These are phyloP conservation scores for Steinernema scapterisci DNA, from an alignment of 2,888 invertebrate species.

Conservation along the genomic window DNA sequence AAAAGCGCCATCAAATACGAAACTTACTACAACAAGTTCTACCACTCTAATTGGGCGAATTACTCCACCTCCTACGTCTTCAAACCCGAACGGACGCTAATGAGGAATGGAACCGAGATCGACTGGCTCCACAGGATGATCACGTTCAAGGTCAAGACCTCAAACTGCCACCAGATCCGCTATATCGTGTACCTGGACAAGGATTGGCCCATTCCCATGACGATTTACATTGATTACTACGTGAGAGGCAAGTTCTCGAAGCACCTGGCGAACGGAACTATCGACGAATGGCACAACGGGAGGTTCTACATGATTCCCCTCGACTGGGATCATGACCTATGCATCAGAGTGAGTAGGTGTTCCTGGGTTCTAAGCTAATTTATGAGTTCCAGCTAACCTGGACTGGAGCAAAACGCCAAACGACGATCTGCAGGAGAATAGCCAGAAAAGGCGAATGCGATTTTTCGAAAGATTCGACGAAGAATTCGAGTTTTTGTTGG, in stretches of 20 bases:
- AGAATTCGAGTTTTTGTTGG: background rate
- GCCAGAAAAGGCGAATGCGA: constrained; percentile 12
- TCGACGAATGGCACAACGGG: constrained; percentile 50
- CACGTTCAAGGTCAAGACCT: constrained; percentile 48
- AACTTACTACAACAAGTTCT: constrained; percentile 51
- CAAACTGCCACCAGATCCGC: constrained; percentile 49
- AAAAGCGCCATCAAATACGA: constrained; percentile 57
- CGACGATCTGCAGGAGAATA: constrained; percentile 17
- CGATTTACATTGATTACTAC: constrained; percentile 54
- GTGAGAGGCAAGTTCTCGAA: constrained; percentile 50
- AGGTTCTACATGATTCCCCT: constrained; percentile 43
- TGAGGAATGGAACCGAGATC: constrained; percentile 54
- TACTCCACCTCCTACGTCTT: constrained; percentile 56
- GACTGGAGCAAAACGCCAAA: background rate
- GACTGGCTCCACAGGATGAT: constrained; percentile 58
- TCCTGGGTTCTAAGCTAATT: background rate
- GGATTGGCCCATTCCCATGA: constrained; percentile 53
- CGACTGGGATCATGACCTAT: constrained; percentile 49
- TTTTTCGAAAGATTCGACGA: constrained; percentile 4
- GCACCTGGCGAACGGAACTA: constrained; percentile 50
- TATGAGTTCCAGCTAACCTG: background rate
- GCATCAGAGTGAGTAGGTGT: constrained; percentile 41
- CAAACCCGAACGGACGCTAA: constrained; percentile 54
- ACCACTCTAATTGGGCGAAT: constrained; percentile 55
- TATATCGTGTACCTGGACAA: constrained; percentile 55